Base-by-base conservation (phyloP, 2,888 invertebrate species). In the Orthonevra nobilis region DNA sequence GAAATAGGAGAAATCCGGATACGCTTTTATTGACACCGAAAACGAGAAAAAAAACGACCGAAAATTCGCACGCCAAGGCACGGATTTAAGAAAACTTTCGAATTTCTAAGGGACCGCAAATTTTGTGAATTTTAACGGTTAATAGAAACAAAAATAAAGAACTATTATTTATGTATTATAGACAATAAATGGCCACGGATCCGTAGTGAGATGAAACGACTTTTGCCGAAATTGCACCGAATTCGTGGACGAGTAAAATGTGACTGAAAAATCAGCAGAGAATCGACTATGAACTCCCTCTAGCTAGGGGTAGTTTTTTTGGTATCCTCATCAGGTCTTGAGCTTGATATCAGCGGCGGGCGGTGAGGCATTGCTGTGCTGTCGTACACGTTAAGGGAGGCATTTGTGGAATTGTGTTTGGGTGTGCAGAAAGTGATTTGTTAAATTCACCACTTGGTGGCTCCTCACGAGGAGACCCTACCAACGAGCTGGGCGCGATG, bases 131-230 rank as follows among this genome's bases (percentile, higher is more conserved):
- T 63, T 17, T 19, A 34, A 56, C 50, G 32, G 34, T 61, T n/a
- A n/a, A n/a, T n/a, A 40, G 10, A 26, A 54, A 42, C 44, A 44
- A 54, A n/a, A 54, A 19, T 46, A 7, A 26, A 32, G 38, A 52
- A 50, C 63, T 54, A 38, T 38, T 66, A 14, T 52, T 15, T n/a
- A 32, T n/a, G n/a, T n/a, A n/a, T n/a, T n/a, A n/a, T n/a, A 14
- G 19, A 46, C 36, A 75, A 70, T 56, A 74, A 63, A 69, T 64
- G 60, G 60, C 64, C 77, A 52, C 50, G 77, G 70, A 52, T 64
- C 50, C 77, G 56, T 50, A 74, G 36, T 58, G 56, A 36, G 17
- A 17, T 63, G 48, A 4, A 17, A 46, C 15, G 42, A 50, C 36
- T 34, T 52, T 36, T 38, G 32, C 68, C 74, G 60, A 52, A n/a